Evolutionary conservation across 2,797 vertebrate species (phyloP).

Genomic region (Enteromius anoplus): DNA sequence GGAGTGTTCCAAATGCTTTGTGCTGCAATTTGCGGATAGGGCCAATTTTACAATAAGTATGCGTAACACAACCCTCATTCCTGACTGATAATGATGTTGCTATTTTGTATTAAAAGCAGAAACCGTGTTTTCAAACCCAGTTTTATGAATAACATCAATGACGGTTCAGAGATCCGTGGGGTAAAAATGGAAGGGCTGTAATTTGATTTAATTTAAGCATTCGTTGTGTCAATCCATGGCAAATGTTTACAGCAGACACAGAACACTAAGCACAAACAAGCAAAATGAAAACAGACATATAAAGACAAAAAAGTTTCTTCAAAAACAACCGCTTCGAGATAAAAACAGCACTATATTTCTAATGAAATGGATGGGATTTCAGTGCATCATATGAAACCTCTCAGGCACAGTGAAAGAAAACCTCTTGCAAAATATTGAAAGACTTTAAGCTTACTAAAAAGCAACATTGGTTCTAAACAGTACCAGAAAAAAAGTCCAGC

Average conservation of each 20-base stretch:
- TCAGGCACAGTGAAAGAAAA: slow-evolving; percentile 8
- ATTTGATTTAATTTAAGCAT: slow-evolving; percentile 5
- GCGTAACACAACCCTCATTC: neutral
- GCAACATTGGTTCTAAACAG: neutral
- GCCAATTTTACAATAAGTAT: slow-evolving; percentile 28
- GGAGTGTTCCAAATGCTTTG: slow-evolving; percentile 39
- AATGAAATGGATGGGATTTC: slow-evolving; percentile 29
- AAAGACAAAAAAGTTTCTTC: neutral
- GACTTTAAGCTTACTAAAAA: neutral
- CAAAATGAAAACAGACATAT: neutral
- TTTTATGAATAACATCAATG: slow-evolving; percentile 5
- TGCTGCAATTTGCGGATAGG: slow-evolving; percentile 18
- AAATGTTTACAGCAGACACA: neutral
- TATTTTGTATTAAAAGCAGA: slow-evolving; percentile 8
- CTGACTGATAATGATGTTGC: neutral
- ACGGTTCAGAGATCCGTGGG: neutral
- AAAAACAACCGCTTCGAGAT: neutral
- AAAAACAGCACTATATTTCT: slow-evolving; percentile 23
- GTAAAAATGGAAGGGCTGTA: slow-evolving; percentile 4
- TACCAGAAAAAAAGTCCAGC: neutral
- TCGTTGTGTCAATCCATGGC: neutral
- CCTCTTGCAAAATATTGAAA: neutral
- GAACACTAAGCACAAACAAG: slow-evolving; percentile 9
- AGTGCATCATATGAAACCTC: slow-evolving; percentile 13
- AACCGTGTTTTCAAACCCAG: neutral